phyloP scores from a whole-genome alignment of 2,113 vertebrate species.

The Sarotherodon lohbergeri region DNA sequence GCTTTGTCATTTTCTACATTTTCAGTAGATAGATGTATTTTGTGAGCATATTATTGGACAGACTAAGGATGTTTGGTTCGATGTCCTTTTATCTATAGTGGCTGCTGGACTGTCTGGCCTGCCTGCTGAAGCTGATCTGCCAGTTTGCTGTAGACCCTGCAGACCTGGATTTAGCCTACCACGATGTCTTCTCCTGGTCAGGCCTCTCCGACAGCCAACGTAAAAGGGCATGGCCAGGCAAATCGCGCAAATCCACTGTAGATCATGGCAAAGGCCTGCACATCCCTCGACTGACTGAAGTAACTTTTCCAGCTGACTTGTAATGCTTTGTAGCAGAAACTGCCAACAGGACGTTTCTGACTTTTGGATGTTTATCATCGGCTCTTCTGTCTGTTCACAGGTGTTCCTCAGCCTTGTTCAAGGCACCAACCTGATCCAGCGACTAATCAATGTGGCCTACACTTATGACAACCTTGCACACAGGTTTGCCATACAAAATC shows the following conservation, averaged over 20 bases:
- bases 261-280: constrained; percentile 93
- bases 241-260: constrained; percentile 88
- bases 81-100: constrained; percentile 70
- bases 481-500: constrained; percentile 69
- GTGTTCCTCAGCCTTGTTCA: constrained; percentile 96
- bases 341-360: neutral
- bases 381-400: constrained; percentile 63
- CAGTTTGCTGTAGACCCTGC: constrained; percentile 98
- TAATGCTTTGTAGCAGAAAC: neutral
- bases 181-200: constrained; percentile 97
- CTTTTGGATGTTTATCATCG: neutral
- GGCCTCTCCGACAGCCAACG: constrained; percentile 87
- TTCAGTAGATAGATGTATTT: neutral
- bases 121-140: constrained; percentile 96
- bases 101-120: constrained; percentile 97
- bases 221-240: constrained; percentile 92
- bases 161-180: constrained; percentile 94
- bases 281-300: constrained; percentile 95
- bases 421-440: constrained; percentile 94
- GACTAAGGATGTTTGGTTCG: neutral
- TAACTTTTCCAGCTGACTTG: constrained; percentile 4
- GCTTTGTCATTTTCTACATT: neutral
- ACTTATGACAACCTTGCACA: constrained; percentile 98
- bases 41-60: neutral
- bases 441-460: constrained; percentile 97